Conservation (phyloP, 2,888 invertebrate species). For the Perizoma affinitatum region DNA sequence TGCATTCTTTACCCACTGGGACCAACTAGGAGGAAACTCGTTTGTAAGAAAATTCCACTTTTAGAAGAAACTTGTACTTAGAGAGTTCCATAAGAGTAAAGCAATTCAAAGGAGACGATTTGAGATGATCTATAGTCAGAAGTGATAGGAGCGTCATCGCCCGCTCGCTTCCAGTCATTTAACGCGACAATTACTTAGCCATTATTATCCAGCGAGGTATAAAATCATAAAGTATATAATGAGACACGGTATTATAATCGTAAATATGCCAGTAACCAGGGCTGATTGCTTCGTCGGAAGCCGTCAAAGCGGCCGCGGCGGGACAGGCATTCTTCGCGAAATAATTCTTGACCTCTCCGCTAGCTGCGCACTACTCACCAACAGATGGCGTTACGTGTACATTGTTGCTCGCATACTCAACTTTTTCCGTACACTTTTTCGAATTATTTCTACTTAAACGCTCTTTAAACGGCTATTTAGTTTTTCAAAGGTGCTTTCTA, state of each 20-base stretch:
- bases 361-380: slow-evolving; percentile 65
- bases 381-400: slow-evolving; percentile 80
- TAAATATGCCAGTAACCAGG: slow-evolving; percentile 82
- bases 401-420: slow-evolving; percentile 66
- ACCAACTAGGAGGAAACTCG: no score
- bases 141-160: slow-evolving; percentile 35
- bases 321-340: slow-evolving; percentile 70
- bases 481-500: slow-evolving; percentile 82
- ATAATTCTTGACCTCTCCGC: slow-evolving; percentile 76
- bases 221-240: slow-evolving; percentile 82
- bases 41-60: no score
- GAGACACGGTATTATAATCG: slow-evolving; percentile 82
- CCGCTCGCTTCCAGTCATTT: slow-evolving; percentile 52
- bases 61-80: no score
- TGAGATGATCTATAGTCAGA: slow-evolving; percentile 19
- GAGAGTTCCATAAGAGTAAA: no score
- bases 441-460: slow-evolving; percentile 77
- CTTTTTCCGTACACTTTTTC: slow-evolving; percentile 66
- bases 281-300: slow-evolving; percentile 82
- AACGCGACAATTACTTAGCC: slow-evolving; percentile 72
- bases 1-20: background rate
- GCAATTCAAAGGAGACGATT: slow-evolving; percentile 1
- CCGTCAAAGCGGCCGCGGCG: slow-evolving; percentile 79
- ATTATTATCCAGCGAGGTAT: slow-evolving; percentile 74
- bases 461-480: slow-evolving; percentile 77